phyloP scores from a whole-genome alignment of 2,888 invertebrate species.

The Beris chalybata region DNA sequence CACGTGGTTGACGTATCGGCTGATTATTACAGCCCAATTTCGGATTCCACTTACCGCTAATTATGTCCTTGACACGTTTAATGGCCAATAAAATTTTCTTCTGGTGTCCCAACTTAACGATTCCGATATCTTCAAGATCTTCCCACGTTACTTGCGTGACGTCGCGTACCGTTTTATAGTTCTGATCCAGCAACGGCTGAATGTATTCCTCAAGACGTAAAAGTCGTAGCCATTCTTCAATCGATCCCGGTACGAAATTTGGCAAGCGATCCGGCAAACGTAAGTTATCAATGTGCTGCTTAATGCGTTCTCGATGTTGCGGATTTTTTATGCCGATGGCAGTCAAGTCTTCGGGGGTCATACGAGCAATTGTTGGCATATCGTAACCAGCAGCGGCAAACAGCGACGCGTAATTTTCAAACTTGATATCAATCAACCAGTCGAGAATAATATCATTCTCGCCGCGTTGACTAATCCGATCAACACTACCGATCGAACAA shows the following conservation, averaged over 20 bases:
- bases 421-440: slow-evolving; percentile 91
- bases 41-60: slow-evolving; percentile 74
- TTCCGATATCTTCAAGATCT: slow-evolving; percentile 97
- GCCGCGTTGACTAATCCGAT: slow-evolving; percentile 69
- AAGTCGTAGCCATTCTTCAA: slow-evolving; percentile 93
- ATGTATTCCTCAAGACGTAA: slow-evolving; percentile 91
- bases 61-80: slow-evolving; percentile 91
- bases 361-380: slow-evolving; percentile 95
- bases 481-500: slow-evolving; percentile 75
- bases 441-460: slow-evolving; percentile 93
- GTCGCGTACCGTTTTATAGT: slow-evolving; percentile 91
- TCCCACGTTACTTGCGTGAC: slow-evolving; percentile 97
- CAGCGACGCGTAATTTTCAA: slow-evolving; percentile 91
- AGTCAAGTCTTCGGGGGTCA: slow-evolving; percentile 95
- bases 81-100: slow-evolving; percentile 97
- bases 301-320: slow-evolving; percentile 92
- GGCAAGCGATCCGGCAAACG: slow-evolving; percentile 94
- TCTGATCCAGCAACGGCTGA: slow-evolving; percentile 86
- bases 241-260: slow-evolving; percentile 89
- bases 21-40: slow-evolving; percentile 57
- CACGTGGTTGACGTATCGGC: slow-evolving; percentile 78
- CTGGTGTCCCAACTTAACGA: slow-evolving; percentile 93
- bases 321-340: slow-evolving; percentile 95
- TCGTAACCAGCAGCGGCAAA: slow-evolving; percentile 97
- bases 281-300: slow-evolving; percentile 92